Base-by-base conservation (phyloP, 1,140 invertebrate species). In the Macrostomum lignano region DNA sequence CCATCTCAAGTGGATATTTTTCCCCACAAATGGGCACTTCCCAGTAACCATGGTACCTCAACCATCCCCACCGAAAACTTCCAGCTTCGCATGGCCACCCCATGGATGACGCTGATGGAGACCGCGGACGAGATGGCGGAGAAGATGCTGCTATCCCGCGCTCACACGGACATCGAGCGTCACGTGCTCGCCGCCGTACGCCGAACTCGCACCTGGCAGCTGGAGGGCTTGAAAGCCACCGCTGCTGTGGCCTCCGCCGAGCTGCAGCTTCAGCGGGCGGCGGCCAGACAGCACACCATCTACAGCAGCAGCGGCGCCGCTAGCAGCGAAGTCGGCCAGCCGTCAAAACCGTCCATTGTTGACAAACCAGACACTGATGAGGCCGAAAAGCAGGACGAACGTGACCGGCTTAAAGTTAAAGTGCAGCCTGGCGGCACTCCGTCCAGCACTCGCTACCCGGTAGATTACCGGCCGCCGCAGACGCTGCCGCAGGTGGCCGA, bases 81-180 rank as follows among this genome's bases (percentile, higher is more conserved):
- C 33, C 35, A 50, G 48, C 33, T 51, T 20, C 38, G 44, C 17
- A 51, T 51, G 46, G 47, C 45, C 30, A 51, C 49, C 17, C 48
- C 51, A 7, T 53, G 51, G 51, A 25, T 50, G n/a, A 46, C 42
- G 30, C 36, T 34, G 19, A 26, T 41, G 3, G 51, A 53, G 30
- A 41, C 36, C 15, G 33, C 38, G 10, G 40, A 45, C 11, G 51
- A 53, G 31, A 53, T 53, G 51, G 35, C 38, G 7, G 46, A 49
- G 29, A 53, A 53, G 38, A 45, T 53, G 7, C 44, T 39, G 37
- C 38, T 53, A 20, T 49, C 51, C 1, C 43, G 40, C 33, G 47
- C 42, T 46, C 49, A 40, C 33, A 7, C 3, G 13, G 10, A 2
- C n/a, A 11, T 30, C 13, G 21, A 34, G 7, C 3, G n/a, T 10